These are phyloP conservation scores for Metellina segmentata DNA, from an alignment of 2,888 invertebrate species.

Conservation along the genomic window DNA sequence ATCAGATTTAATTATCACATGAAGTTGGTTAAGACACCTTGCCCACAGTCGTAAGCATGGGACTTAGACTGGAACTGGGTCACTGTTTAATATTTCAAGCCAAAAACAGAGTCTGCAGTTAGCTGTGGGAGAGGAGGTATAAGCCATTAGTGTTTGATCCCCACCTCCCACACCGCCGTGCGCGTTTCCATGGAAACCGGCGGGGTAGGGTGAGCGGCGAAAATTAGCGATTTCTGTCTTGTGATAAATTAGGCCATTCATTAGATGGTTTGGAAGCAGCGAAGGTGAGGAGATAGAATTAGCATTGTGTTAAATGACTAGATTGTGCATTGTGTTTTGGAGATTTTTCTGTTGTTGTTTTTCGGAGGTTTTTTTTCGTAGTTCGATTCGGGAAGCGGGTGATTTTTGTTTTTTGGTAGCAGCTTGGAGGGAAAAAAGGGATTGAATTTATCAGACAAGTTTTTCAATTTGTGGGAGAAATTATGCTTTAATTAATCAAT, in stretches of 20 bases:
- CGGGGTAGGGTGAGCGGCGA: conserved; percentile 22
- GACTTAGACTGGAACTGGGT: background rate
- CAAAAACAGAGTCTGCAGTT: conserved; percentile 10
- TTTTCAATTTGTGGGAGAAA: conserved; percentile 21
- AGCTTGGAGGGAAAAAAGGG: background rate
- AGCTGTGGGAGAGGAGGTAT: conserved; percentile 9
- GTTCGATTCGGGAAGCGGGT: background rate
- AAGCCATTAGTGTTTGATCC: conserved; percentile 57
- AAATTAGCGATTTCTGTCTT: conserved; percentile 69
- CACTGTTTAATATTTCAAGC: conserved; percentile 57
- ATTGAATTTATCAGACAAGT: conserved; percentile 37
- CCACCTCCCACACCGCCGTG: background rate
- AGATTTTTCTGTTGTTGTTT: conserved; percentile 18
- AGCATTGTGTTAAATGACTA: conserved; percentile 66
- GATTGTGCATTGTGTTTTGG: conserved; percentile 64
- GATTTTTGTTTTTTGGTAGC: background rate
- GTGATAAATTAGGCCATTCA: conserved; percentile 71
- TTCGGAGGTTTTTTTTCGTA: background rate
- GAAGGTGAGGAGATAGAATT: conserved; percentile 29
- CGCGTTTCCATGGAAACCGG: conserved; percentile 46
- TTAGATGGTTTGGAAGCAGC: conserved; percentile 49
- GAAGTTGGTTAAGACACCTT: conserved; percentile 5
- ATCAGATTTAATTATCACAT: conserved; percentile 46
- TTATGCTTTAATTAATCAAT: conserved; percentile 45
- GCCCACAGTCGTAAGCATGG: background rate